Conservation (phyloP, 2,797 vertebrate genomes). For the Merluccius polli region DNA sequence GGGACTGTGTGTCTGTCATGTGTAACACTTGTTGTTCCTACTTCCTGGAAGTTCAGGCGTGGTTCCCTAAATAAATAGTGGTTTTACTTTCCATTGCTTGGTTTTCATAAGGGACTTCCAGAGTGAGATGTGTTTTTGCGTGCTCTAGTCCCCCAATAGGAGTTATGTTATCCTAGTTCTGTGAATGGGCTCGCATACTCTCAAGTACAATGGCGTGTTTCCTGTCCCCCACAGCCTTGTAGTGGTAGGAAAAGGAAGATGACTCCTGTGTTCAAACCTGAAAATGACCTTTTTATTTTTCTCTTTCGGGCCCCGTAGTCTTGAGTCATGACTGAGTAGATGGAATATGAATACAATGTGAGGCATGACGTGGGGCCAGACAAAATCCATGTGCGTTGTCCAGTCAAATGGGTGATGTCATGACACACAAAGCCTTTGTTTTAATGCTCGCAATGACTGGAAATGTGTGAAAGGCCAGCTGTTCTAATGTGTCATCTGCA, state of each 20-base stretch:
- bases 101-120: too few relatives aligned
- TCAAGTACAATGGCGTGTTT: background rate
- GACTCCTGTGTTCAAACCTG: conserved; percentile 39
- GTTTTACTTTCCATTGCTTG: too few relatives aligned
- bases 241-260: background rate
- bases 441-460: conserved; percentile 29
- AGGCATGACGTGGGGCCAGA: conserved; percentile 22
- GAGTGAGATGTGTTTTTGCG: background rate
- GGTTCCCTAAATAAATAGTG: background rate
- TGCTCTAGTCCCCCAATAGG: background rate
- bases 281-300: conserved; percentile 47
- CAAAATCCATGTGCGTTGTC: conserved; percentile 28
- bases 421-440: conserved; percentile 29
- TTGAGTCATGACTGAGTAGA: conserved; percentile 63
- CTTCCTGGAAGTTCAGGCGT: background rate
- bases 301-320: conserved; percentile 20
- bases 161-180: background rate
- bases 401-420: conserved; percentile 42
- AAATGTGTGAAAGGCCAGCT: conserved; percentile 29
- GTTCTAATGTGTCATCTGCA: conserved; percentile 7
- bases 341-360: conserved; percentile 51
- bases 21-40: background rate
- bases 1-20: background rate
- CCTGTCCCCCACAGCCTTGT: background rate
- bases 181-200: background rate